Conservation (phyloP, 2,113 vertebrate species). For the Clarias gariepinus region DNA sequence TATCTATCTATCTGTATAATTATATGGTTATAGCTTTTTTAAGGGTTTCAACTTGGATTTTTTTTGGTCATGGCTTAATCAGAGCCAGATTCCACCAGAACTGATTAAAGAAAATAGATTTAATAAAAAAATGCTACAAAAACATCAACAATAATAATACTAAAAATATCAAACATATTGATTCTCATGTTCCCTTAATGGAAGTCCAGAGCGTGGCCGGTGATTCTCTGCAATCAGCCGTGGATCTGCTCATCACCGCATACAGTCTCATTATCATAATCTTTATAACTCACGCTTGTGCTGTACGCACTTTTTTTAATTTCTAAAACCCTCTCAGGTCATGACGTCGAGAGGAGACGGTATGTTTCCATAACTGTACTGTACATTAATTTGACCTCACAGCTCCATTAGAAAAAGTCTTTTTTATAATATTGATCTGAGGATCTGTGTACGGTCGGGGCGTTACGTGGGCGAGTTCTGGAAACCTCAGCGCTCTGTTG, state of each 20-base stretch:
- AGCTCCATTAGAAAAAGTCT: neutral
- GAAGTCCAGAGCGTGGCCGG: too few species aligned
- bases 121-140: too few species aligned
- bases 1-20: too few species aligned
- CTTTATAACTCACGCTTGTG: neutral
- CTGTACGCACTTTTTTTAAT: neutral
- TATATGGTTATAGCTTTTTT: too few species aligned
- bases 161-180: neutral
- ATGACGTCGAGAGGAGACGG: neutral
- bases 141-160: too few species aligned
- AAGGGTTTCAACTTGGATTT: too few species aligned
- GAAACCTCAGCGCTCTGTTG: neutral
- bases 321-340: neutral
- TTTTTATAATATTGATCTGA: neutral
- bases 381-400: neutral
- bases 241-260: neutral
- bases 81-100: too few species aligned
- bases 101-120: too few species aligned
- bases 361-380: neutral
- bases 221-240: too few species aligned
- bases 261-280: neutral
- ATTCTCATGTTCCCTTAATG: neutral
- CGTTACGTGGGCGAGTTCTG: neutral
- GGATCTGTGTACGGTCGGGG: neutral
- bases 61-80: too few species aligned